These are phyloP conservation scores for Lasiurus borealis DNA, from an alignment of 2,113 vertebrate species.

Conservation along the genomic window DNA sequence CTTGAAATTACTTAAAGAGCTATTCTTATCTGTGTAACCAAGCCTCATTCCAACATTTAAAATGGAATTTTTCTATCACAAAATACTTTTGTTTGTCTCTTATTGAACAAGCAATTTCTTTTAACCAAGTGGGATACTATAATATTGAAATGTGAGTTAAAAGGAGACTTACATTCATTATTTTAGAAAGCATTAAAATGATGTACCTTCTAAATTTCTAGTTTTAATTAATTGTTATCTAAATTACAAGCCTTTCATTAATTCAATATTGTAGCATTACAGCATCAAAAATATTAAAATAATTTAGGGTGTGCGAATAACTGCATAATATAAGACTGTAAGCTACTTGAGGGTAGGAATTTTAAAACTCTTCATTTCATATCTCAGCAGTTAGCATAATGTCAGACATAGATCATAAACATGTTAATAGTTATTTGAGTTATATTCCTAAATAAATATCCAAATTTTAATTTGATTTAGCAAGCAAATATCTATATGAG, in stretches of 20 bases:
- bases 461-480: constrained; percentile 33
- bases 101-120: neutral
- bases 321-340: neutral
- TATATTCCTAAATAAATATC: neutral
- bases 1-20: constrained; percentile 21
- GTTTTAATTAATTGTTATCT: constrained; percentile 5
- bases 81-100: neutral
- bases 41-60: neutral
- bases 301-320: neutral
- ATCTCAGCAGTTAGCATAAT: neutral
- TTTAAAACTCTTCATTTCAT: neutral
- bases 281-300: constrained; percentile 4
- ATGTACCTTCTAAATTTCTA: neutral
- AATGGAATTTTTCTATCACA: neutral
- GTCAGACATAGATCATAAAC: neutral
- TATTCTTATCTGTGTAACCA: neutral
- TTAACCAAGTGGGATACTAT: neutral
- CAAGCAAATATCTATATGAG: neutral
- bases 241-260: neutral
- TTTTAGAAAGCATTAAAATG: neutral
- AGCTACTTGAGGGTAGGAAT: neutral
- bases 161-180: neutral
- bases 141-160: neutral
- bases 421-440: neutral
- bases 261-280: neutral